phyloP scores from a whole-genome alignment of 30 jellyfish, hydroid and myxozoan genomes.

The Turritopsis rubra region DNA sequence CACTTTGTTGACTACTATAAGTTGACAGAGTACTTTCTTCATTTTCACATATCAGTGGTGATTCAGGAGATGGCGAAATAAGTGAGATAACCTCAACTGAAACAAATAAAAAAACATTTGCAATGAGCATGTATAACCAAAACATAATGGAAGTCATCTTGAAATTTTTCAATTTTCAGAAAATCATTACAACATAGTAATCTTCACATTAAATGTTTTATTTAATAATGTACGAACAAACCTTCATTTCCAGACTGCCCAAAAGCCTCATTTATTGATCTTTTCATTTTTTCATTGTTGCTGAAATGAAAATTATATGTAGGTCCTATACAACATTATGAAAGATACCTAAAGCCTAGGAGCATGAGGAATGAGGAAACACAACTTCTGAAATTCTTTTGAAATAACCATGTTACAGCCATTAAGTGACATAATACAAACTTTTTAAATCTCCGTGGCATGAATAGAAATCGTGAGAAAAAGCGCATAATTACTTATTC shows the following conservation, averaged over 20 bases:
- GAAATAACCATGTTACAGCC: too few species aligned
- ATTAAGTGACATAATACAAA: too few species aligned
- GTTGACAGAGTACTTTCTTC: neutral
- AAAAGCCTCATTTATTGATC: neutral
- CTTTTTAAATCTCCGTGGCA: too few species aligned
- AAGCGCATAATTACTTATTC: too few species aligned
- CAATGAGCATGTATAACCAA: too few species aligned
- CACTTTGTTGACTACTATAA: neutral
- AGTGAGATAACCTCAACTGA: constrained; percentile 7
- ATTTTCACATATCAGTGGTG: neutral
- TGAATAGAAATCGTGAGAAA: too few species aligned
- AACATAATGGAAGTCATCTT: too few species aligned
- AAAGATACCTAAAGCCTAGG: too few species aligned
- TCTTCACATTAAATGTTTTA: neutral
- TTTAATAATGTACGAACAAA: neutral
- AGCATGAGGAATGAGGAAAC: too few species aligned
- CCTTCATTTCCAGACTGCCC: neutral
- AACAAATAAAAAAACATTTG: neutral
- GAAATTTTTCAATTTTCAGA: neutral
- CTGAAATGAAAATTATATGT: neutral
- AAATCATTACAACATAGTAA: too few species aligned
- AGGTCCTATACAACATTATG: neutral
- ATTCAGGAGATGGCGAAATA: neutral
- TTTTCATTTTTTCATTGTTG: neutral
- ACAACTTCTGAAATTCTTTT: too few species aligned